phyloP scores from a whole-genome alignment of 2,888 invertebrate genomes.

The Chironomus tentans region DNA sequence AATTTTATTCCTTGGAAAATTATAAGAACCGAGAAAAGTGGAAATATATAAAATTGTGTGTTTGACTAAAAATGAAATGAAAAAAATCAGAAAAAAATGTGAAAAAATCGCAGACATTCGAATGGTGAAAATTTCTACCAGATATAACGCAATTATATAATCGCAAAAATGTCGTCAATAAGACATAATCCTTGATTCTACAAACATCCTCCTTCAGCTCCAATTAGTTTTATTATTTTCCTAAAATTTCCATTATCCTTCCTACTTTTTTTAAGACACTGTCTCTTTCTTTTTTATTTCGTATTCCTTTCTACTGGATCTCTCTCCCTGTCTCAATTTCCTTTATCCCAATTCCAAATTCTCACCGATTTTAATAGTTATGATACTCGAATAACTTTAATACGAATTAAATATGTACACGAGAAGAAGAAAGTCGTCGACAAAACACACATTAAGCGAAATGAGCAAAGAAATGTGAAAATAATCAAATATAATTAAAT shows the following conservation, averaged over 20 bases:
- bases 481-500: too few relatives aligned
- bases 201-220: not conserved
- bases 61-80: constrained; percentile 9
- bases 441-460: too few relatives aligned
- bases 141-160: constrained; percentile 23
- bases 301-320: not conserved
- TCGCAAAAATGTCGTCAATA: constrained; percentile 17
- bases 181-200: constrained; percentile 1
- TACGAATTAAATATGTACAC: too few relatives aligned
- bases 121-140: not conserved
- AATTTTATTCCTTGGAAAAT: not conserved
- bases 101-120: constrained; percentile 10
- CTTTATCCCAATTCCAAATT: not conserved
- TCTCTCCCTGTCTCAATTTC: not conserved
- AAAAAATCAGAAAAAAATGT: constrained; percentile 2
- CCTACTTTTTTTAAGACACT: not conserved
- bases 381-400: too few relatives aligned
- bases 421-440: too few relatives aligned
- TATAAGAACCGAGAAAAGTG: not conserved
- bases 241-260: constrained; percentile 1
- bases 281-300: too few relatives aligned
- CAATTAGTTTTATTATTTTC: not conserved
- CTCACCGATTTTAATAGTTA: too few relatives aligned
- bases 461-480: too few relatives aligned
- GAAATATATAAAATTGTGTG: not conserved